A percentile compares a stretch with the other conserved stretches of the same genome.
phyloP scores from a whole-genome alignment of 1,140 invertebrate genomes.

The Fopius arisanus region DNA sequence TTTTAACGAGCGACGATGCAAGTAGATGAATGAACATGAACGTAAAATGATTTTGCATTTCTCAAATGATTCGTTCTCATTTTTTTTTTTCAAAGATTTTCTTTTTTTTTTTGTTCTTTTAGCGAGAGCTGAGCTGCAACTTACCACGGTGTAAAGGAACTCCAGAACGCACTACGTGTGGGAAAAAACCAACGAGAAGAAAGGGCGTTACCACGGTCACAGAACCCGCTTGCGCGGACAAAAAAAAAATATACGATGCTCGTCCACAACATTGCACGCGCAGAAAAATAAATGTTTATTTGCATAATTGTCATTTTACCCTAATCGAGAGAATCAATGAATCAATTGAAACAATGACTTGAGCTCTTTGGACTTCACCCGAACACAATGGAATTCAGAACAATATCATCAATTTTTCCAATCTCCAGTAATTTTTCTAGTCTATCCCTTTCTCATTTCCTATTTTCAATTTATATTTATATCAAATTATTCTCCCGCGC shows the following conservation, averaged over 20 bases:
- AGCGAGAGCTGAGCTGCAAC: slow-evolving; percentile 75
- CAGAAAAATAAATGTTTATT: slow-evolving; percentile 17
- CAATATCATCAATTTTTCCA: too few species aligned
- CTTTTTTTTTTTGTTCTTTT: slow-evolving; percentile 47
- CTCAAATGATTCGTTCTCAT: slow-evolving; percentile 4
- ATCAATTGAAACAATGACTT: background rate
- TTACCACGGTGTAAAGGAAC: slow-evolving; percentile 96
- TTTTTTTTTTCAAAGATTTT: slow-evolving; percentile 10
- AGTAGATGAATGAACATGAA: slow-evolving; percentile 38
- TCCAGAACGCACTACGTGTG: slow-evolving; percentile 93
- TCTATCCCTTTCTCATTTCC: background rate
- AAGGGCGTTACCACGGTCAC: slow-evolving; percentile 66
- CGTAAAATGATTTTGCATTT: slow-evolving; percentile 23
- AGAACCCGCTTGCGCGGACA: slow-evolving; percentile 60
- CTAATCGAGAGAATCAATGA: background rate
- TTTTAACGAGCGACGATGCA: slow-evolving; percentile 59
- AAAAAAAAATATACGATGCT: slow-evolving; percentile 42
- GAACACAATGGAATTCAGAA: too few species aligned
- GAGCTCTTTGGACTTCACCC: background rate
- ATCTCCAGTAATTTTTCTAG: background rate
- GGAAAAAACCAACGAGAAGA: slow-evolving; percentile 69
- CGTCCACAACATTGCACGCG: slow-evolving; percentile 52
- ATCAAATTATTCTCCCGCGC: slow-evolving; percentile 10
- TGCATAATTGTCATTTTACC: background rate
- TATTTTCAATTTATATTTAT: background rate